Conservation (phyloP, 1,140 invertebrate species). For the Triops cancriformis region DNA sequence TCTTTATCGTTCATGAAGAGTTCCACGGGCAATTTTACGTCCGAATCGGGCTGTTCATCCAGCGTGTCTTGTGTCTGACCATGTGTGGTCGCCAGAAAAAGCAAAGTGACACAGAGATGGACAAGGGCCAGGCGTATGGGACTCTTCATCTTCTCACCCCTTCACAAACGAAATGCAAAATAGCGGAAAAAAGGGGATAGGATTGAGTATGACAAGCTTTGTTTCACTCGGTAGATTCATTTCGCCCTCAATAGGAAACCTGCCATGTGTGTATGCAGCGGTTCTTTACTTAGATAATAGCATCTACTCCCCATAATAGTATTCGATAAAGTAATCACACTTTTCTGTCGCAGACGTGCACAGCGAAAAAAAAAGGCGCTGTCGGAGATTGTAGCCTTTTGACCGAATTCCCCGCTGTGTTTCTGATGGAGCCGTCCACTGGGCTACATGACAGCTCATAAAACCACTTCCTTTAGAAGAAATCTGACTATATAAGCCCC, state of each 20-base stretch:
- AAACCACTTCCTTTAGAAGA: background rate
- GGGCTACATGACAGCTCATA: background rate
- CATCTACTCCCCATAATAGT: background rate
- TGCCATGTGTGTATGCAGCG: background rate
- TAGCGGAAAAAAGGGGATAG: background rate
- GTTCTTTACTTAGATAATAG: background rate
- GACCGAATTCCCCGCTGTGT: background rate
- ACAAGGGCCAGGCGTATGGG: background rate
- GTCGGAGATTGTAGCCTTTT: background rate
- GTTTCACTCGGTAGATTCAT: background rate
- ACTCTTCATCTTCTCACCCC: background rate
- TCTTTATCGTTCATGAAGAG: background rate
- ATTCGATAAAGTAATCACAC: constrained; percentile 5
- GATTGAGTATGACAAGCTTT: background rate
- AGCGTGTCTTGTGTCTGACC: background rate
- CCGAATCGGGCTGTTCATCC: background rate
- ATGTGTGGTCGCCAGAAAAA: background rate
- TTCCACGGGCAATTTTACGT: background rate
- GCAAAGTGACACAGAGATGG: background rate
- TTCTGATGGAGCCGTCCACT: background rate
- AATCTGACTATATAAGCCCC: background rate
- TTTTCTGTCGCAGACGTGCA: background rate
- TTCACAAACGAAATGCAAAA: background rate
- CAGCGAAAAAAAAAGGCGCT: background rate
- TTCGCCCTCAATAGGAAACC: background rate